These are phyloP conservation scores for Dinomys branickii DNA, from an alignment of 2,113 vertebrate genomes.

Conservation along the genomic window DNA sequence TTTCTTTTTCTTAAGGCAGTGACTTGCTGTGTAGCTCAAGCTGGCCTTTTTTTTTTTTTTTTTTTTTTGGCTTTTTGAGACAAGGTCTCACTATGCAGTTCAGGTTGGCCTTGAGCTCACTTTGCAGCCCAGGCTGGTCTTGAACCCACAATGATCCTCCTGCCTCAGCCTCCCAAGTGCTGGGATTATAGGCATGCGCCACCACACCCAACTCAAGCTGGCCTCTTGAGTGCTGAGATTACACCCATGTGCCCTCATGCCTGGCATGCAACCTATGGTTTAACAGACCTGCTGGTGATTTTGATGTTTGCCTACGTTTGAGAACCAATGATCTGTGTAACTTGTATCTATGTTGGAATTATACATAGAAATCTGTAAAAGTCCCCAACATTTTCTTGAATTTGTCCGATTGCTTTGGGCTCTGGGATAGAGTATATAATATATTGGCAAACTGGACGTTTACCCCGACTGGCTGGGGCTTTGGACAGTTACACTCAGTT, in stretches of 20 bases:
- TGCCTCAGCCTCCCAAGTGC: no score
- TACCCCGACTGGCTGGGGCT: not conserved
- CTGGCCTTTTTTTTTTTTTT: not conserved
- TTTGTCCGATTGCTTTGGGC: not conserved
- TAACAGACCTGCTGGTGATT: not conserved
- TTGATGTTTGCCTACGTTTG: not conserved
- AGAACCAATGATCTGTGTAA: not conserved
- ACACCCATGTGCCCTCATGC: not conserved
- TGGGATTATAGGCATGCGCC: no score
- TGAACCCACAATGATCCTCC: no score
- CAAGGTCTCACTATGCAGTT: no score
- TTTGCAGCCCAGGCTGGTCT: no score
- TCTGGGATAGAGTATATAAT: not conserved
- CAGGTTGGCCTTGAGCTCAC: no score
- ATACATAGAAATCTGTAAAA: not conserved
- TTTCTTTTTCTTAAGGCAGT: not conserved
- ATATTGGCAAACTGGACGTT: not conserved
- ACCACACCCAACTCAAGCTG: no score
- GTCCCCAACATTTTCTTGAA: not conserved
- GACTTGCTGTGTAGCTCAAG: not conserved
- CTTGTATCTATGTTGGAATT: conserved; percentile 1
- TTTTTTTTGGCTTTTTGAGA: no score
- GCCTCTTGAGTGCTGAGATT: not conserved
- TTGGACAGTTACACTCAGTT: not conserved
- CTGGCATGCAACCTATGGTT: not conserved